Base-by-base conservation (phyloP, 2,797 vertebrate genomes). In the Rhyacichthys aspro region DNA sequence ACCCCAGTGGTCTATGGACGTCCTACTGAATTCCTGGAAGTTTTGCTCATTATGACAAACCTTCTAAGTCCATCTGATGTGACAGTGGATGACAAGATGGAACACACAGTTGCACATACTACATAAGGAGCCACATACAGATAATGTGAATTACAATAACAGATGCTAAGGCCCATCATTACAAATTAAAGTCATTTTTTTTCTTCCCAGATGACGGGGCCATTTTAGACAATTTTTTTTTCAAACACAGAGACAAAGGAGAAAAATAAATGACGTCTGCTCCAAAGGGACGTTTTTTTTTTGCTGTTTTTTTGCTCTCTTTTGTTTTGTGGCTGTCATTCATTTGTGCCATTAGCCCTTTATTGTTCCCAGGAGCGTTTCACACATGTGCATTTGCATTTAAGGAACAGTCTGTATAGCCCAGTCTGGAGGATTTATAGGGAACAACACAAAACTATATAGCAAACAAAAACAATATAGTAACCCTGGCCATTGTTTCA, bases 301-400 rank as follows among this genome's bases (percentile, higher is more conserved):
- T 74, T 55, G n/a, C n/a, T n/a, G n/a, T n/a, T n/a, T n/a, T 28
- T 28, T 28, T 2, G 23, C 23, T 28, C 3, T 6, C 7, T 53
- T 28, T 59, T 76, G 65, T 60, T 58, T 55, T 74, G 48, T 64
- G 72, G 28, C 70, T 73, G 76, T 80, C 83, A 82, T 75, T 79
- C 78, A 85, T 82, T 83, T 38, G 44, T 18, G 46, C 79, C 79
- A 86, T 87, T 83, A 82, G 66, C 66, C 42, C 67, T 67, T 75
- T 69, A 53, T 70, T 65, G 65, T 81, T 64, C 49, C 64, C 66
- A 72, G 61, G 49, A 71, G 55, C 54, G 47, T 46, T 63, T 64
- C 74, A 66, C 67, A 62, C 63, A 54, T 59, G 17, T 10, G 42
- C 41, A 46, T 44, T 18, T 68, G 75, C 56, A 67, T 56, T 79